A percentile compares a stretch with the other conserved stretches of the same genome.
Conservation (phyloP, 2,797 vertebrate species). For the Leuciscus waleckii region DNA sequence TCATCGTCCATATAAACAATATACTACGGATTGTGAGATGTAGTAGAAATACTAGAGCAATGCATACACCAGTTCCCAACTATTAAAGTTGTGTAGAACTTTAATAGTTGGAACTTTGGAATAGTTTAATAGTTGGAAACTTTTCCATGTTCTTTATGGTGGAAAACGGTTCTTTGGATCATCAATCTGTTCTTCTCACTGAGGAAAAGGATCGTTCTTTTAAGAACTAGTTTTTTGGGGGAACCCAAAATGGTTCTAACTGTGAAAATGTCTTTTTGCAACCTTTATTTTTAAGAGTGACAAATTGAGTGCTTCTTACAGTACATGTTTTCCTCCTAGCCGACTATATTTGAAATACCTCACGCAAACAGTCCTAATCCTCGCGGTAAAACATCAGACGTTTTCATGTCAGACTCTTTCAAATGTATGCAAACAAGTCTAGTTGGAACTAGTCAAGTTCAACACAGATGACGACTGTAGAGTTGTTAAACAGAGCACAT, state of each 20-base stretch:
- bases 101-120: no score
- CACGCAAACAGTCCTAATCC: conserved; percentile 41
- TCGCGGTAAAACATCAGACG: conserved; percentile 41
- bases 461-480: conserved; percentile 43
- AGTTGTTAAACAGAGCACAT: conserved; percentile 36
- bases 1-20: no score
- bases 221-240: neutral
- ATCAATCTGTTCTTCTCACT: neutral
- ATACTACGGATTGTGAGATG: no score
- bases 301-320: neutral
- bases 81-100: no score
- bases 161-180: neutral
- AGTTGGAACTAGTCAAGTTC: conserved; percentile 50
- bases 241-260: no score
- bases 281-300: neutral
- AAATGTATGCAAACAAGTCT: conserved; percentile 43
- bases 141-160: neutral
- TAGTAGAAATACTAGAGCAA: no score
- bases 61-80: no score
- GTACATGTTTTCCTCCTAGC: neutral
- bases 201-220: neutral
- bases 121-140: neutral
- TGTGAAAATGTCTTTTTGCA: neutral
- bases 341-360: conserved; percentile 39
- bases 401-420: conserved; percentile 40